phyloP scores from a whole-genome alignment of 2,113 vertebrate genomes.

The Anoura caudifer region DNA sequence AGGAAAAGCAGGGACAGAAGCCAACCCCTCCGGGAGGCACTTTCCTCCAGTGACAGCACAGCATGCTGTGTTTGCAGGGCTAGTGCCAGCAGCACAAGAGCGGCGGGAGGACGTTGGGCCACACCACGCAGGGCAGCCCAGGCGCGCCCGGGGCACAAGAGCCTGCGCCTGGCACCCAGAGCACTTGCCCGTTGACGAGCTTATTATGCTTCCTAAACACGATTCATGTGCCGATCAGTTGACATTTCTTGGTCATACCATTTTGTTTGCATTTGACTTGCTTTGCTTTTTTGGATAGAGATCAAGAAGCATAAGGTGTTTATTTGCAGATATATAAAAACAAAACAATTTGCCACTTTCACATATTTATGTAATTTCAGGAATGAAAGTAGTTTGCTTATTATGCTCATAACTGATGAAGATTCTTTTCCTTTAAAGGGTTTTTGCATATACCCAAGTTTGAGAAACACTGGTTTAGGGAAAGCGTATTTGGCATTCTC shows the following conservation, averaged over 20 bases:
- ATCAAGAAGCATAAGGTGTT: background rate
- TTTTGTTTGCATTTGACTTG: background rate
- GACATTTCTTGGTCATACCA: background rate
- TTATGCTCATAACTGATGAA: background rate
- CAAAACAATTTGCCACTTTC: background rate
- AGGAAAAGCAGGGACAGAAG: background rate
- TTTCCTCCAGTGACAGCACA: background rate
- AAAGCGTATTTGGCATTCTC: background rate
- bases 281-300: background rate
- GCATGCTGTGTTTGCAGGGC: background rate
- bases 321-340: background rate
- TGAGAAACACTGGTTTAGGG: background rate
- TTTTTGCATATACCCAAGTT: background rate
- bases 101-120: background rate
- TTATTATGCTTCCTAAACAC: background rate
- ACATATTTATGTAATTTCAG: background rate
- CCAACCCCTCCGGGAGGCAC: background rate
- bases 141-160: background rate
- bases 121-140: background rate
- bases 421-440: background rate
- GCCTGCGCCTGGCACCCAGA: background rate
- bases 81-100: background rate
- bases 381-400: background rate
- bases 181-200: background rate
- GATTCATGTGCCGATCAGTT: background rate